Evolutionary conservation across 2,888 invertebrate genomes (phyloP).

Genomic region (Terebella lapidaria): DNA sequence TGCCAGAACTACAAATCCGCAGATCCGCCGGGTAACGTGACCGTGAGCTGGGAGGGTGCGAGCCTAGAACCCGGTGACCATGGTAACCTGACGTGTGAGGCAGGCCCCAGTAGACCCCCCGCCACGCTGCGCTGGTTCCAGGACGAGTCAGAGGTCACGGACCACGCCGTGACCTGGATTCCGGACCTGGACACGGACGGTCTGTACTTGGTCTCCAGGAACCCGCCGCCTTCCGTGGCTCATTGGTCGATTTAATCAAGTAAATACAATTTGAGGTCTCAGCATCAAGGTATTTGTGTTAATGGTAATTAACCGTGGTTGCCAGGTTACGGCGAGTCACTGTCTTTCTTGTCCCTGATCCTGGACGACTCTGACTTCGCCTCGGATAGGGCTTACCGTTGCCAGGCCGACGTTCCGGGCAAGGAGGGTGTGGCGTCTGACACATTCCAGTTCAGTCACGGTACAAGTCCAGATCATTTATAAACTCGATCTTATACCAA

Average conservation of each 20-base stretch:
- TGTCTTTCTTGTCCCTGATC: background rate
- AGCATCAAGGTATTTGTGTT: too few species aligned
- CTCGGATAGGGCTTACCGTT: background rate
- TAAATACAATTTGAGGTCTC: too few species aligned
- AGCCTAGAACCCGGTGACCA: background rate
- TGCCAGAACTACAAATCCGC: too few species aligned
- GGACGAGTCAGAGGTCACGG: background rate
- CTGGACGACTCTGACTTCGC: background rate
- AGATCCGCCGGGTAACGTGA: background rate
- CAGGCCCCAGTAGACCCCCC: background rate
- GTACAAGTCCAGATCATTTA: too few species aligned
- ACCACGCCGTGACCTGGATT: background rate
- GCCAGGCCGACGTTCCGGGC: background rate
- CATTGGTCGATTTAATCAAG: too few species aligned
- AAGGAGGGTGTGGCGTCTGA: background rate
- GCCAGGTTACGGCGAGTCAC: background rate
- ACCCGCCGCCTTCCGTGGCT: too few species aligned
- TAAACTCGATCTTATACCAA: too few species aligned
- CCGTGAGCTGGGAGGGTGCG: background rate
- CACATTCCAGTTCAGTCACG: background rate
- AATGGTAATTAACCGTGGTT: too few species aligned
- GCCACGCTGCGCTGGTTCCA: background rate
- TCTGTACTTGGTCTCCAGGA: too few species aligned
- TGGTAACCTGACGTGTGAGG: background rate
- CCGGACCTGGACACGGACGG: background rate